phyloP scores from a whole-genome alignment of 2,888 invertebrate genomes.

The Vanessa cardui region DNA sequence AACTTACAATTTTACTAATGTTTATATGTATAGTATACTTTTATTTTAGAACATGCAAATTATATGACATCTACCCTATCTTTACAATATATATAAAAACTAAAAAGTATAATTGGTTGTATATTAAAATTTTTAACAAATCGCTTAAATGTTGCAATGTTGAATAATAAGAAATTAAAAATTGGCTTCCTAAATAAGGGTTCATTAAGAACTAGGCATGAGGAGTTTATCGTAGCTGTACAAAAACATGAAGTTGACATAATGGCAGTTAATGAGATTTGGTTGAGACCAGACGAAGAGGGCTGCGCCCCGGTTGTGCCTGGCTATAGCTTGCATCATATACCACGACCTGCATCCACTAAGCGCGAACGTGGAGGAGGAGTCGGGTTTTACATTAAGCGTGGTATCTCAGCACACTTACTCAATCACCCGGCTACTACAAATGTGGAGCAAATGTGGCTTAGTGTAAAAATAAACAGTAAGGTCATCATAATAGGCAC shows the following conservation, averaged over 20 bases:
- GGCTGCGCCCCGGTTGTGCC: not conserved
- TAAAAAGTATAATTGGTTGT: conserved; percentile 1
- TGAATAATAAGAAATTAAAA: not conserved
- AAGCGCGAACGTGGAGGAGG: not conserved
- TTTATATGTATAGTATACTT: not conserved
- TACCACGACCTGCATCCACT: not conserved
- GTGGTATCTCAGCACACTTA: too few species aligned
- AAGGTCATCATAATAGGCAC: conserved; percentile 1
- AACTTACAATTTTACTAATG: conserved; percentile 3
- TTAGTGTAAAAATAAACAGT: too few species aligned
- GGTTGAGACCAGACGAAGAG: not conserved
- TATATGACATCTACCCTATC: conserved; percentile 2
- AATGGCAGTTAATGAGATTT: too few species aligned
- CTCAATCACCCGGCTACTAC: too few species aligned
- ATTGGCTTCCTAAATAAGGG: too few species aligned
- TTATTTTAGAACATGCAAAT: conserved; percentile 3
- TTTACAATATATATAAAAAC: conserved; percentile 1
- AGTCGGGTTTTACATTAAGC: not conserved
- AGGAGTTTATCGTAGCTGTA: too few species aligned
- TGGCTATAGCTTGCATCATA: conserved; percentile 1
- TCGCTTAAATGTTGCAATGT: not conserved
- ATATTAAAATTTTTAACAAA: not conserved
- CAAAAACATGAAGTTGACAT: too few species aligned
- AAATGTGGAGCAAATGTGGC: too few species aligned
- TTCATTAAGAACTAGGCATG: too few species aligned